These are phyloP conservation scores for Tribolium castaneum DNA, from an alignment of 1,140 invertebrate species.

Conservation along the genomic window DNA sequence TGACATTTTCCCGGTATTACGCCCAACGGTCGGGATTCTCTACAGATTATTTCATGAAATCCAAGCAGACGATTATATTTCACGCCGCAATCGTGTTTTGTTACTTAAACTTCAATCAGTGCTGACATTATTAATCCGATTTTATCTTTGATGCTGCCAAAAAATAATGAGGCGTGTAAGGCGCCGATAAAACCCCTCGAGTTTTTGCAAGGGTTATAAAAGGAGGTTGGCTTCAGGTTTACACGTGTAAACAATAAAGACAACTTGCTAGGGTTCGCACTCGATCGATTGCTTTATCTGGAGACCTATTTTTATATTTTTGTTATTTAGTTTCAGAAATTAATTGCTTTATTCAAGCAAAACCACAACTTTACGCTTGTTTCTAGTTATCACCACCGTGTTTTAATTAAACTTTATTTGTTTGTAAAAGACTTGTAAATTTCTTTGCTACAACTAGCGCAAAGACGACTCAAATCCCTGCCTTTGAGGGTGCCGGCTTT, in stretches of 20 bases:
- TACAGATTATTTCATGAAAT: slow-evolving; percentile 8
- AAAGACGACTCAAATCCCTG: background rate
- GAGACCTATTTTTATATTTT: background rate
- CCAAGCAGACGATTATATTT: background rate
- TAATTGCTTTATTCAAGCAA: too few species aligned
- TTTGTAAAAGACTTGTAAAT: background rate
- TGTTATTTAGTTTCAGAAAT: background rate
- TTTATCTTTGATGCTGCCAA: background rate
- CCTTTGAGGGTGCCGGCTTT: background rate
- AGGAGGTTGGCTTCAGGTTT: background rate
- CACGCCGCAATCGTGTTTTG: background rate
- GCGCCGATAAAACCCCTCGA: background rate
- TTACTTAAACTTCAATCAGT: background rate
- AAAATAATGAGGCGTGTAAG: background rate
- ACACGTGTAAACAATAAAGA: background rate
- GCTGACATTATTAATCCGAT: background rate
- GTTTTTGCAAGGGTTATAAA: background rate
- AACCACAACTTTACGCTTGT: background rate
- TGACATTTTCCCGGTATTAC: slow-evolving; percentile 39
- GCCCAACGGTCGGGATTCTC: background rate
- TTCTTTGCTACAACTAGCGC: background rate
- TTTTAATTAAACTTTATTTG: background rate
- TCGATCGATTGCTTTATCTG: background rate
- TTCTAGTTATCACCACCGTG: background rate
- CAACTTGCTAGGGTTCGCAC: background rate